Evolutionary conservation across 2,888 invertebrate genomes (phyloP).

Genomic region (Acanthosepion lycidas): DNA sequence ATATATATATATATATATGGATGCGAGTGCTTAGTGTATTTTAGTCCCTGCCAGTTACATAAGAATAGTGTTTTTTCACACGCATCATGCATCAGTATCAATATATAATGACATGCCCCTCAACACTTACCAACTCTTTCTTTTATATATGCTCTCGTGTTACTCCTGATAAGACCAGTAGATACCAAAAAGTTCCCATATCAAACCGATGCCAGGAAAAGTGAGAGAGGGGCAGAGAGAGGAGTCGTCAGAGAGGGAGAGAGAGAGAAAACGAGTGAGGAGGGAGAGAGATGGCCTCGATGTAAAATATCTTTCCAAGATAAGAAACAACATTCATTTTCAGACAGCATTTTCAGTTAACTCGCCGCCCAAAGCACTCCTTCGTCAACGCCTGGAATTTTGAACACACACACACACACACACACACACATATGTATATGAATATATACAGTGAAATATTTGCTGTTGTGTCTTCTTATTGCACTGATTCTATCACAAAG

Average conservation of each 20-base stretch:
- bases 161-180: neutral
- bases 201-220: neutral
- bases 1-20: neutral
- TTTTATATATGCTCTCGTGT: neutral
- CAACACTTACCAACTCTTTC: neutral
- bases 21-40: neutral
- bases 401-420: too few relatives aligned
- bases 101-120: neutral
- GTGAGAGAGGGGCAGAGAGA: neutral
- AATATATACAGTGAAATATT: too few relatives aligned
- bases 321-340: neutral
- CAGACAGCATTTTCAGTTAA: neutral
- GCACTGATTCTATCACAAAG: too few relatives aligned
- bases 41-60: neutral
- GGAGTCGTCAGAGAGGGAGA: neutral
- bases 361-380: neutral
- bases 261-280: neutral
- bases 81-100: neutral
- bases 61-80: neutral
- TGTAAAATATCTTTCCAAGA: neutral
- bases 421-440: too few relatives aligned
- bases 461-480: too few relatives aligned
- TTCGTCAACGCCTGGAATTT: too few relatives aligned
- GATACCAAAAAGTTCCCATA: constrained; percentile 18
- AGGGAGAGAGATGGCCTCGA: neutral